Base-by-base conservation (phyloP, 2,888 invertebrate genomes). In the Drosophila ochracea region DNA sequence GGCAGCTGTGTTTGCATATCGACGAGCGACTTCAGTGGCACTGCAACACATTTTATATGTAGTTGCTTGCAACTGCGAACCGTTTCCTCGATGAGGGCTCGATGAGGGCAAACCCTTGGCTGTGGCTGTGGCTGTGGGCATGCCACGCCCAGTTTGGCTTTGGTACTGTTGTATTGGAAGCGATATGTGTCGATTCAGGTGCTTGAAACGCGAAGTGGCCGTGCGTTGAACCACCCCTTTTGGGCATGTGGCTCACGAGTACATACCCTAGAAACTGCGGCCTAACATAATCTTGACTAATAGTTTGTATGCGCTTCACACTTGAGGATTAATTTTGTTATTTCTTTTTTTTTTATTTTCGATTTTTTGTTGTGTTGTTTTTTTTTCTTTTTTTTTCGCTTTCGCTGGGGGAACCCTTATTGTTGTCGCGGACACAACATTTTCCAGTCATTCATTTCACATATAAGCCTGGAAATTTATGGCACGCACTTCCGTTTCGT, bases 401-500 rank as follows among this genome's bases (percentile, higher is more conserved):
- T 55, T 63, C 57, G 68, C 47, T 31, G 53, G 37, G 37, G 37
- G 37, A 19, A 37, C 69, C 50, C 31, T 41, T 30, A 70, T 86
- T 84, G 84, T 88, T 86, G 78, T 80, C 69, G 73, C 63, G 72
- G 61, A 76, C 81, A 78, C 68, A 84, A 84, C 83, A 79, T 72
- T 83, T 84, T 76, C 67, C 76, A 67, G 73, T 83, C 81, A 77
- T 84, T 81, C 68, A 68, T 71, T 80, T 83, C 73, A 47, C 47
- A 68, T 71, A 82, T 83, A 71, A 80, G 82, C 77, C 86, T 86
- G 88, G 50, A 89, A 87, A 87, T 87, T 89, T 89, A 84, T 90
- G 91, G 91, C 92, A 92, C 92, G 92, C 91, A 91, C 91, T 92
- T 90, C 92, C 91, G 87, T 83, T 82, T 83, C 66, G 75, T 82